Conservation (phyloP, 1,140 invertebrate species). For the Drosophila mayri region DNA sequence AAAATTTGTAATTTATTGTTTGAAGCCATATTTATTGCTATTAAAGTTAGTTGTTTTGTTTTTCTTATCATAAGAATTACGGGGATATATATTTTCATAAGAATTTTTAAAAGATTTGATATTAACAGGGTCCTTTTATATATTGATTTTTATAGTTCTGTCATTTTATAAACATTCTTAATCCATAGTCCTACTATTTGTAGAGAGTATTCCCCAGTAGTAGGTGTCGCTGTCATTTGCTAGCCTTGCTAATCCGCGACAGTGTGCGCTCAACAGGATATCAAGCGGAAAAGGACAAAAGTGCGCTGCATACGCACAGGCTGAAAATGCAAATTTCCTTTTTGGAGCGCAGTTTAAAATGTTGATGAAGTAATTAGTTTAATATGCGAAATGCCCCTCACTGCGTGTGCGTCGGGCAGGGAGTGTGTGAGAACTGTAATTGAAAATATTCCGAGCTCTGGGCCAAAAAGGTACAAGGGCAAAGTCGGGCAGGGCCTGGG, state of each 20-base stretch:
- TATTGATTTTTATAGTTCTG: not conserved
- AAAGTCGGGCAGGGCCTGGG: slow-evolving; percentile 24
- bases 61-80: not conserved
- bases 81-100: not conserved
- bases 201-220: not conserved
- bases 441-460: slow-evolving; percentile 74
- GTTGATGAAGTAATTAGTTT: slow-evolving; percentile 82
- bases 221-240: slow-evolving; percentile 28
- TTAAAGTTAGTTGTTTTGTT: not conserved
- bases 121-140: not conserved
- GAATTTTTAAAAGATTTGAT: not conserved
- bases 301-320: slow-evolving; percentile 39
- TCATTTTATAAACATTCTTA: not conserved
- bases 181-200: not conserved
- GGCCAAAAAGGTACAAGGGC: slow-evolving; percentile 36
- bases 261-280: slow-evolving; percentile 35
- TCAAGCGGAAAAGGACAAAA: slow-evolving; percentile 41
- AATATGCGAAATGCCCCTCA: slow-evolving; percentile 55
- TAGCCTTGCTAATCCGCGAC: slow-evolving; percentile 20
- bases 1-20: not conserved
- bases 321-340: slow-evolving; percentile 57
- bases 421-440: slow-evolving; percentile 57
- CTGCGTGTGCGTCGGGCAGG: not conserved
- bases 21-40: not conserved
- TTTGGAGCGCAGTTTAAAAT: slow-evolving; percentile 60